Evolutionary conservation across 2,113 vertebrate genomes (phyloP), one percentile per base, ranked within the genome.

Genomic region (Vombatus ursinus): DNA sequence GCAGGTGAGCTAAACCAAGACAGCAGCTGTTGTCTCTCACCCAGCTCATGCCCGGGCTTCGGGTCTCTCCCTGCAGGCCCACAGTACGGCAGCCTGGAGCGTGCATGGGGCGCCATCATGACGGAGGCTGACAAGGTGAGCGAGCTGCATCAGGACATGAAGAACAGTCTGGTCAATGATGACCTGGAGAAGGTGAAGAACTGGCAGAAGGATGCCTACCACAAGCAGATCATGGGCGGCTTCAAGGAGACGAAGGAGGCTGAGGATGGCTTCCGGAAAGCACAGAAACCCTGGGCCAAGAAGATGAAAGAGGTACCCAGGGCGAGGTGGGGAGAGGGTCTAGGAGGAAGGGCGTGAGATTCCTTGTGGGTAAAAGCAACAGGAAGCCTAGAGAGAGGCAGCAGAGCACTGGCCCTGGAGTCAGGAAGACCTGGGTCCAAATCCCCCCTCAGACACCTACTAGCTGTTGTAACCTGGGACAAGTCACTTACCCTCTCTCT

Each of bases 211-310:
- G 99, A 99, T 0, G 99, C 99, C 49, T 99, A 99, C 97, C 99
- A 99, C 98, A 99, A 99, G 98, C 99, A 99, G 97, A 99, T 99
- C 98, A 99, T 99, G 94, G 99, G 99, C 0, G 99, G 99, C 96
- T 99, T 99, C 99, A 99, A 99, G 97, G 99, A 99, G 97, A 99
- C 99, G 97, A 99, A 99, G 96, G 99, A 99, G 97, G 99, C 99
- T 1, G 99, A 99, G 0, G 99, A 99, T 0, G 99, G 99, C 68
- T 99, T 99, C 98, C 99, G 99, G 96, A 99, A 99, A 98, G 99
- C 99, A 49, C 99, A 99, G 98, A 99, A 99, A 93, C 99, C 99
- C 24, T 99, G 99, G 99, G 99, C 99, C 97, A 99, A 99, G 97
- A 99, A 99, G 98, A 99, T 99, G 94, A 99, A 99, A 98, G 99